Evolutionary conservation across 2,888 invertebrate genomes (phyloP).

Genomic region (Mythimna albipuncta): DNA sequence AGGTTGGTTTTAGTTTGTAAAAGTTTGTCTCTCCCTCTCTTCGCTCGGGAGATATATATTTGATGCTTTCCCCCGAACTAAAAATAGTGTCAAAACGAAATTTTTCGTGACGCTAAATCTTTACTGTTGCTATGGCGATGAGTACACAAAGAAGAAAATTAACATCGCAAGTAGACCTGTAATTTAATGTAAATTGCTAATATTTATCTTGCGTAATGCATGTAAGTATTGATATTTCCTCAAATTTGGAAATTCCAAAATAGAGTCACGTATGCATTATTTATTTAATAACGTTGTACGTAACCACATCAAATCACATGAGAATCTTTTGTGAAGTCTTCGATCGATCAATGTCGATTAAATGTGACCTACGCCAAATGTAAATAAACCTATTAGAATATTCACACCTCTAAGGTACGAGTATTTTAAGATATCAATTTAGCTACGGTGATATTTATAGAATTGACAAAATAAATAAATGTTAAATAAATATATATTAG

Average conservation of each 20-base stretch:
- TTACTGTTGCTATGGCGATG: background rate
- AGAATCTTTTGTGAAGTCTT: slow-evolving; percentile 10
- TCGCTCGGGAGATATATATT: too few relatives aligned
- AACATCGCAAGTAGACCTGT: background rate
- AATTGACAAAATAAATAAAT: background rate
- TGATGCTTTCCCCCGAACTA: too few relatives aligned
- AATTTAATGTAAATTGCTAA: background rate
- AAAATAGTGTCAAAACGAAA: too few relatives aligned
- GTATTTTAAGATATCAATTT: background rate
- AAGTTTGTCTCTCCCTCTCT: too few relatives aligned
- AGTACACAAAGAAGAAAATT: too few relatives aligned
- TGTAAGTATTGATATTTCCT: background rate
- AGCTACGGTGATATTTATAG: background rate
- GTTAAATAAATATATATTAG: background rate
- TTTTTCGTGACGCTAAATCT: background rate
- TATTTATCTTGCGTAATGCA: background rate
- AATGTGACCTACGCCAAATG: slow-evolving; percentile 28
- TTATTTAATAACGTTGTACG: background rate
- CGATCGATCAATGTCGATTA: slow-evolving; percentile 35
- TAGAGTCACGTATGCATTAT: background rate
- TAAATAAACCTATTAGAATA: background rate
- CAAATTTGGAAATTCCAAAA: background rate
- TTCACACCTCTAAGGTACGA: background rate
- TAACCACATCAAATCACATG: background rate
- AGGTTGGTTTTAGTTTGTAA: too few relatives aligned